Conservation (phyloP, 2,888 invertebrate genomes). For the Reticulitermes lucifugus region DNA sequence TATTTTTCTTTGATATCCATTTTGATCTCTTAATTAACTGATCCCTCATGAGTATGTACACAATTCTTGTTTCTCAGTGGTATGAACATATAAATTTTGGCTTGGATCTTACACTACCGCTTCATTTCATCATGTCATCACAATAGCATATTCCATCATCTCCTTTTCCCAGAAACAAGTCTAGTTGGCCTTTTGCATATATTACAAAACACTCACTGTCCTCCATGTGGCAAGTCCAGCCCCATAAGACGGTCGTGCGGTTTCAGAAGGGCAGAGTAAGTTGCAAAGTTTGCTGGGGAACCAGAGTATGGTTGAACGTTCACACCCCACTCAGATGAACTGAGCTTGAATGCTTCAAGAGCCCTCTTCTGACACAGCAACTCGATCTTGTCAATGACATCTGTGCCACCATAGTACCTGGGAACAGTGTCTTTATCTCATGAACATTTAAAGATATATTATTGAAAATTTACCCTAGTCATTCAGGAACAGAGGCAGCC, state of each 20-base stretch:
- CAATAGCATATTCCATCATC: too few species aligned
- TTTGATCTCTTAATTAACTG: too few species aligned
- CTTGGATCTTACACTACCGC: too few species aligned
- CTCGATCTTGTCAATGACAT: constrained; percentile 70
- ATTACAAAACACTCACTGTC: constrained; percentile 61
- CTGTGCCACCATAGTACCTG: constrained; percentile 72
- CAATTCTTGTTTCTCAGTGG: too few species aligned
- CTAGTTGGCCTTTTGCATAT: too few species aligned
- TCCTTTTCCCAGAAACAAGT: too few species aligned
- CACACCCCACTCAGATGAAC: constrained; percentile 69
- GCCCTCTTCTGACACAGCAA: constrained; percentile 68
- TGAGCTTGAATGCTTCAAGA: constrained; percentile 65
- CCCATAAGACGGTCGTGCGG: constrained; percentile 73
- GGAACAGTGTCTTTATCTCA: neutral
- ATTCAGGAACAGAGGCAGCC: neutral
- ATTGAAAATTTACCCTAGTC: neutral
- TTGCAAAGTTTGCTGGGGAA: constrained; percentile 72
- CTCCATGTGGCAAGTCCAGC: constrained; percentile 70
- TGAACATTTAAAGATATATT: neutral
- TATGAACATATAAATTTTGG: too few species aligned
- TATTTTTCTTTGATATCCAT: too few species aligned
- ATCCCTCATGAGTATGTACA: too few species aligned
- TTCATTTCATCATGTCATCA: too few species aligned
- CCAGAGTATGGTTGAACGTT: constrained; percentile 72
- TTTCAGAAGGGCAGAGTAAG: constrained; percentile 67